Evolutionary conservation across 2,797 vertebrate species (phyloP).

Genomic region (Micropoecilia bifurca): DNA sequence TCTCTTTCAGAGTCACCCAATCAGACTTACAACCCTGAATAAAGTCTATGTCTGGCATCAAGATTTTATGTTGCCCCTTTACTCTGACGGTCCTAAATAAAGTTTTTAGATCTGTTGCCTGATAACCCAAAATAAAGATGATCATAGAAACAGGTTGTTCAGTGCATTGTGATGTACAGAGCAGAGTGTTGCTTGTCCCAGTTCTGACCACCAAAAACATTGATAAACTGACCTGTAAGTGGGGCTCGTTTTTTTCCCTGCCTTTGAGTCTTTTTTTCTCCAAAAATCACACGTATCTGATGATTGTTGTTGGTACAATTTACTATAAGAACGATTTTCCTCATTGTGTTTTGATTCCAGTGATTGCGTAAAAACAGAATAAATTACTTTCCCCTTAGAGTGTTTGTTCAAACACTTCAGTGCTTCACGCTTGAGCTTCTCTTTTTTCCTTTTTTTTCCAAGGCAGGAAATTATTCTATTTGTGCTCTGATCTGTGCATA

Average conservation of each 20-base stretch:
- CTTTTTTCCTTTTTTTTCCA: neutral
- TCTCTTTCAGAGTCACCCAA: too few species aligned
- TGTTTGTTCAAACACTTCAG: constrained; percentile 31
- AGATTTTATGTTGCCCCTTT: neutral
- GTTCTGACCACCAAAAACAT: neutral
- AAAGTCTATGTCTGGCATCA: neutral
- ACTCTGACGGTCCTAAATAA: neutral
- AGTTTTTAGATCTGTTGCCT: neutral
- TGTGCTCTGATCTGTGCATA: neutral
- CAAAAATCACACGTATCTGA: neutral
- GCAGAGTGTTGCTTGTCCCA: neutral
- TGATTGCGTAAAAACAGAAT: constrained; percentile 3
- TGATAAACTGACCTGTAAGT: neutral
- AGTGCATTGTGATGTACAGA: neutral
- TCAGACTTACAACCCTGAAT: neutral
- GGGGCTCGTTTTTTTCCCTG: constrained; percentile 1
- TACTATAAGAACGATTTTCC: constrained; percentile 2
- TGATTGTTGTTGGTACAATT: neutral
- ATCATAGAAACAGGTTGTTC: neutral
- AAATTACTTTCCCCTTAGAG: constrained; percentile 26
- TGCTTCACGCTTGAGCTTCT: neutral
- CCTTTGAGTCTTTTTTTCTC: neutral
- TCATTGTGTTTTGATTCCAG: neutral
- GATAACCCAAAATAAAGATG: neutral
- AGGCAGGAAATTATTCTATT: neutral